Conservation (phyloP, 2,797 vertebrate genomes). For the Limosa lapponica region DNA sequence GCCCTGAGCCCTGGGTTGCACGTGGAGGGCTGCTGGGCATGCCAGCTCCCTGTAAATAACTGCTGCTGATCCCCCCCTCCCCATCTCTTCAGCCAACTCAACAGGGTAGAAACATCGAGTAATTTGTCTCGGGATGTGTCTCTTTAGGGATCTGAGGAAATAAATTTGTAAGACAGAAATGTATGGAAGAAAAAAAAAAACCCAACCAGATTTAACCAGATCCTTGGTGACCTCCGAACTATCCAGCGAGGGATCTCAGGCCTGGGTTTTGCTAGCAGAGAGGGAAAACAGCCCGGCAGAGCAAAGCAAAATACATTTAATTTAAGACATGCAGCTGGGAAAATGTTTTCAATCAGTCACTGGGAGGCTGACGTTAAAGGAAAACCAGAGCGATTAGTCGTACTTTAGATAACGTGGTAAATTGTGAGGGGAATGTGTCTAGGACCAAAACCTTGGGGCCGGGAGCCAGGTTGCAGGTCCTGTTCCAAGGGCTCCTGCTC, state of each 20-base stretch:
- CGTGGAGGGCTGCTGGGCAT: not conserved
- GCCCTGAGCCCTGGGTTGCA: not conserved
- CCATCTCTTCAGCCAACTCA: not conserved
- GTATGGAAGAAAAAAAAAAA: not conserved
- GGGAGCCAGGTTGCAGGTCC: not conserved
- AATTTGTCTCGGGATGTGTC: not conserved
- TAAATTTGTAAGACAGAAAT: not conserved
- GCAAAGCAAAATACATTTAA: conserved; percentile 26
- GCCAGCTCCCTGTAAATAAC: not conserved
- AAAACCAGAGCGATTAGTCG: not conserved
- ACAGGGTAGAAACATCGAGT: not conserved
- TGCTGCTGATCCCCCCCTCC: not conserved
- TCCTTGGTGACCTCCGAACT: not conserved
- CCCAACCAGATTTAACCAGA: not conserved
- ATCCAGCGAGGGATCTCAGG: not conserved
- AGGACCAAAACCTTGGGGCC: not conserved
- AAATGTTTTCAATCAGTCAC: conserved; percentile 30
- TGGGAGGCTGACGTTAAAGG: not conserved
- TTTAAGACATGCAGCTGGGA: conserved; percentile 31
- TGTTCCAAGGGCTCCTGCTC: not conserved
- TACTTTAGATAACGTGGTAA: not conserved
- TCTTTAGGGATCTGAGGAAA: not conserved
- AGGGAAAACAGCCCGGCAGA: not conserved
- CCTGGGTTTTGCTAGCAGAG: not conserved
- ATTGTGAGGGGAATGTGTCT: not conserved